These are phyloP conservation scores for Zaprionus lineosus DNA, from an alignment of 2,888 invertebrate species.

Conservation along the genomic window DNA sequence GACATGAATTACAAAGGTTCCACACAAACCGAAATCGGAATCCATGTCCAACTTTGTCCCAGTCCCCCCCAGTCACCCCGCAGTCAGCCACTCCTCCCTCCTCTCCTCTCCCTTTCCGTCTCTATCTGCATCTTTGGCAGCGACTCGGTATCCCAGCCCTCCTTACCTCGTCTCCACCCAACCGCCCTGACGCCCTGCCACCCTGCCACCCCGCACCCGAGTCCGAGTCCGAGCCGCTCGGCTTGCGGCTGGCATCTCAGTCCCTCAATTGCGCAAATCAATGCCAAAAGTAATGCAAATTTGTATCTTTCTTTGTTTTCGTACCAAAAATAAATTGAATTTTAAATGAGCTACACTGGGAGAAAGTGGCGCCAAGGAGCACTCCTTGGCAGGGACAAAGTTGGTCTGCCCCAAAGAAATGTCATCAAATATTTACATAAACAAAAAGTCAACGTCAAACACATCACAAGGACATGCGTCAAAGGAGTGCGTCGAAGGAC, in stretches of 20 bases:
- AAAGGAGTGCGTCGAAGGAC: constrained; percentile 6
- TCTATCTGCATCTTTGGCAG: background rate
- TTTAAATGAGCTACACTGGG: constrained; percentile 50
- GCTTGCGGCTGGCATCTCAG: background rate
- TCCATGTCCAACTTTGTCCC: constrained; percentile 8
- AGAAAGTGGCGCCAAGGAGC: background rate
- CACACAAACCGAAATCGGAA: constrained; percentile 19
- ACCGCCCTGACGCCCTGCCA: no score
- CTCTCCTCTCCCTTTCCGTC: no score
- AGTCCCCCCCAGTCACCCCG: no score
- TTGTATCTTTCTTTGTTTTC: constrained; percentile 17
- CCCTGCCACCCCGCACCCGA: no score
- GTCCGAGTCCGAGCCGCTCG: no score
- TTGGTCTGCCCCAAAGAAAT: constrained; percentile 30
- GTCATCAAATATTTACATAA: constrained; percentile 62
- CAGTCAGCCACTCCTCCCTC: no score
- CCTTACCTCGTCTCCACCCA: no score
- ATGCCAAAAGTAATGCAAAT: constrained; percentile 62
- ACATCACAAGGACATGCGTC: constrained; percentile 26
- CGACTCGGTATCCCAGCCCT: no score
- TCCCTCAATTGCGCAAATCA: constrained; percentile 35
- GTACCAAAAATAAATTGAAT: constrained; percentile 66
- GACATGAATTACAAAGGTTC: constrained; percentile 56
- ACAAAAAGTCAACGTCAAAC: constrained; percentile 31
- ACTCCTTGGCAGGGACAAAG: no score